Conservation (phyloP, 2,888 invertebrate genomes). For the Stenoptilia bipunctidactyla region DNA sequence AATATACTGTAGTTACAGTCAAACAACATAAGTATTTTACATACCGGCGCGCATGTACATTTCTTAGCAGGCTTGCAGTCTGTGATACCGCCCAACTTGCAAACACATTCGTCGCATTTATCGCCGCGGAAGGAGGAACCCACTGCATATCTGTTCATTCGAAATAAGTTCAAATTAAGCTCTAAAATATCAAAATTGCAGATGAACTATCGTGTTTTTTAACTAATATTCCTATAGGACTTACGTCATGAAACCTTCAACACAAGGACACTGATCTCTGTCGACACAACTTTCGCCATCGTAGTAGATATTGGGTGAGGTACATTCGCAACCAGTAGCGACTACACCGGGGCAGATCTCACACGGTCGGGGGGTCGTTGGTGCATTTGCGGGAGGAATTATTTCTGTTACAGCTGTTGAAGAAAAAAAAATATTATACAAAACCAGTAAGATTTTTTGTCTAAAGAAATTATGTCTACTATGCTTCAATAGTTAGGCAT, state of each 20-base stretch:
- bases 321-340: slow-evolving; percentile 45
- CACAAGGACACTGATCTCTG: slow-evolving; percentile 82
- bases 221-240: slow-evolving; percentile 10
- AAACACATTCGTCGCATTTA: slow-evolving; percentile 84
- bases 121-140: slow-evolving; percentile 78
- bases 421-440: too few species aligned
- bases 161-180: neutral
- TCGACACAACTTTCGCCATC: slow-evolving; percentile 81
- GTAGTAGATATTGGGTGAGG: slow-evolving; percentile 71
- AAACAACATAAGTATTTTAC: slow-evolving; percentile 11
- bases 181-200: neutral
- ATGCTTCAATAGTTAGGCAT: too few species aligned
- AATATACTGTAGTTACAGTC: too few species aligned
- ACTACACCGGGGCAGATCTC: slow-evolving; percentile 69
- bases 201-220: too few species aligned
- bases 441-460: too few species aligned
- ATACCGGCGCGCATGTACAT: slow-evolving; percentile 72
- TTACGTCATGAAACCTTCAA: slow-evolving; percentile 74
- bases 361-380: slow-evolving; percentile 29
- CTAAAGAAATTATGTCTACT: too few species aligned
- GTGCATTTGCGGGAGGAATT: slow-evolving; percentile 3
- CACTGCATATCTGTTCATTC: slow-evolving; percentile 73
- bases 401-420: slow-evolving; percentile 13
- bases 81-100: slow-evolving; percentile 79
- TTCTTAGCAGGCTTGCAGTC: slow-evolving; percentile 79